These are phyloP conservation scores for Euwallacea similis DNA, from an alignment of 1,140 invertebrate genomes.

Conservation along the genomic window DNA sequence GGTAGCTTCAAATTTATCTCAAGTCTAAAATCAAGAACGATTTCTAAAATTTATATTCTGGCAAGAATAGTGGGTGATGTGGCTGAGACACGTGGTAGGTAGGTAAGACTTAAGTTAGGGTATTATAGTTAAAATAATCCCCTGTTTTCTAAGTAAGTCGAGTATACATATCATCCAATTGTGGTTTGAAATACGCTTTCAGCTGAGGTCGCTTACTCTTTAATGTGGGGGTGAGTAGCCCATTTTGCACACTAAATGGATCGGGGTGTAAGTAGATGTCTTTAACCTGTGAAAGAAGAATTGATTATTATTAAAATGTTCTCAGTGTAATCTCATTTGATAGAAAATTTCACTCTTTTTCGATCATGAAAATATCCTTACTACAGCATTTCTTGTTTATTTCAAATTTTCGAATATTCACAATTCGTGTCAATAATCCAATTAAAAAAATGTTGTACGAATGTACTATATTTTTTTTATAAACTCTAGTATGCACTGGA, in stretches of 20 bases:
- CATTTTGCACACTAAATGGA: constrained; percentile 95
- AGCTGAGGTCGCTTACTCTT: constrained; percentile 92
- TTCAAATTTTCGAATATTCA: neutral
- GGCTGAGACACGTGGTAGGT: constrained; percentile 70
- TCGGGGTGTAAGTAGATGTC: constrained; percentile 93
- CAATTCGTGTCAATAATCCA: neutral
- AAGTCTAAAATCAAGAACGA: neutral
- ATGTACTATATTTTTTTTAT: neutral
- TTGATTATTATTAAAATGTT: neutral
- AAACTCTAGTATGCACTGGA: neutral
- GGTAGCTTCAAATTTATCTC: neutral
- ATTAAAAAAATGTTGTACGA: neutral
- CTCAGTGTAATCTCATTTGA: neutral
- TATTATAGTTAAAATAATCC: too few relatives aligned
- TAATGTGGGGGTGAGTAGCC: constrained; percentile 92
- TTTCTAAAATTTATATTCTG: constrained; percentile 47
- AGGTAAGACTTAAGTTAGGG: too few relatives aligned
- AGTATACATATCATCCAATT: constrained; percentile 88
- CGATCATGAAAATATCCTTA: too few relatives aligned
- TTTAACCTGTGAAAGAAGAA: constrained; percentile 73
- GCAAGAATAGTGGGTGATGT: constrained; percentile 91
- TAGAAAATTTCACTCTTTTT: neutral
- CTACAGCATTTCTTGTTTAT: too few relatives aligned
- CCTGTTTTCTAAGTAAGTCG: constrained; percentile 53
- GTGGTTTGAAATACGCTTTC: constrained; percentile 85